Conservation (phyloP, 2,113 vertebrate genomes). For the Athene noctua region DNA sequence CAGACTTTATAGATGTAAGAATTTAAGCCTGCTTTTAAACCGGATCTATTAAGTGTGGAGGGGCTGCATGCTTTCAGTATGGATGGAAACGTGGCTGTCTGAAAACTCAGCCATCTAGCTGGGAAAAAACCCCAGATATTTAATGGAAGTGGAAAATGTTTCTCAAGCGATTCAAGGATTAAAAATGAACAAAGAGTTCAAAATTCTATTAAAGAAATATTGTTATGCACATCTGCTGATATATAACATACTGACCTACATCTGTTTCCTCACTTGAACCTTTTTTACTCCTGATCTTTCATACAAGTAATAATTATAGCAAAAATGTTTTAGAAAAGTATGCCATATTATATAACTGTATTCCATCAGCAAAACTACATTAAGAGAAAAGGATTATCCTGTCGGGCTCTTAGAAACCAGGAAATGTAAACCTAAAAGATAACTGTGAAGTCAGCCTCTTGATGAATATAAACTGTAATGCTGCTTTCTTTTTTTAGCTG, state of each 20-base stretch:
- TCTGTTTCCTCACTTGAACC: not conserved
- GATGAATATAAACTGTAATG: not conserved
- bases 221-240: not conserved
- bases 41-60: not conserved
- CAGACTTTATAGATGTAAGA: not conserved
- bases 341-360: not conserved
- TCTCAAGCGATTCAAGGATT: not conserved
- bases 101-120: not conserved
- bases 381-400: not conserved
- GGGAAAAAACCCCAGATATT: not conserved
- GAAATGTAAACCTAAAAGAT: not conserved
- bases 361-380: not conserved
- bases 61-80: not conserved
- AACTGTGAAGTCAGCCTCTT: not conserved
- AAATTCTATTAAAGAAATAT: not conserved
- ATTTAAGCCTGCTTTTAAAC: not conserved
- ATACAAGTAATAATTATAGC: not conserved
- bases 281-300: not conserved
- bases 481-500: not conserved
- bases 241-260: not conserved
- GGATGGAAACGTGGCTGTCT: not conserved
- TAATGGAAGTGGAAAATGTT: not conserved
- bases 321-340: not conserved
- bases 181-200: not conserved
- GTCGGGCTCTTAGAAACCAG: not conserved